Base-by-base conservation (phyloP, 2,888 invertebrate genomes). In the Lycophotia porphyrea region DNA sequence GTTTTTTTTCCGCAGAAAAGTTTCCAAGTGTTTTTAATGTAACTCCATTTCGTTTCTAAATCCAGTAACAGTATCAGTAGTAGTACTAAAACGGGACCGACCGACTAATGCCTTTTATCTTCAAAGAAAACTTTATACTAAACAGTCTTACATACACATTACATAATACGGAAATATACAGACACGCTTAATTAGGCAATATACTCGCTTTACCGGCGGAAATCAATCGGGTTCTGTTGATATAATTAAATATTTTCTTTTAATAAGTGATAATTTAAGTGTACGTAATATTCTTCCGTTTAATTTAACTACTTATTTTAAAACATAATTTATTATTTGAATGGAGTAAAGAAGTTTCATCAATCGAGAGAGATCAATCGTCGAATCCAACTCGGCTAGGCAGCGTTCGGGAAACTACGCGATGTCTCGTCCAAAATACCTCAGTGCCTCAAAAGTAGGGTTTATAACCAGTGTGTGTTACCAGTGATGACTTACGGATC, bases 211-310 rank as follows among this genome's bases (percentile, higher is more conserved):
- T 31, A 36, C 11, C 4, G n/a, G 31, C 78, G 78, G 78, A 85
- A 82, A 70, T 42, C 27, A 63, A 74, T 52, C 70, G 31, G 24
- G 52, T 67, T 65, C 0, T 8, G 55, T 55, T 61, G 27, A 27
- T 84, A 27, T 84, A 72, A 78, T 85, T 82, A 60, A 36, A 69
- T 75, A 31, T 52, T 36, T 5, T 60, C 24, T 39, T 67, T 21
- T 65, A 74, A 39, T 71, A 67, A 24, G 31, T 76, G 27, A 71
- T 71, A 27, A 64, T 18, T 11, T 69, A 24, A 70, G 27, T 58
- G 34, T 64, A 24, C 24, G 55, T 60, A 75, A 75, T 63, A 55
- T 42, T 72, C 49, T 76, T 77, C 55, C 61, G 27, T 66, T 86
- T 55, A 64, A 52, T 66, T 52, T 24, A 68, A 72, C 73, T 44